Base-by-base conservation (phyloP, 1,140 invertebrate species). In the Asbolus verrucosus region DNA sequence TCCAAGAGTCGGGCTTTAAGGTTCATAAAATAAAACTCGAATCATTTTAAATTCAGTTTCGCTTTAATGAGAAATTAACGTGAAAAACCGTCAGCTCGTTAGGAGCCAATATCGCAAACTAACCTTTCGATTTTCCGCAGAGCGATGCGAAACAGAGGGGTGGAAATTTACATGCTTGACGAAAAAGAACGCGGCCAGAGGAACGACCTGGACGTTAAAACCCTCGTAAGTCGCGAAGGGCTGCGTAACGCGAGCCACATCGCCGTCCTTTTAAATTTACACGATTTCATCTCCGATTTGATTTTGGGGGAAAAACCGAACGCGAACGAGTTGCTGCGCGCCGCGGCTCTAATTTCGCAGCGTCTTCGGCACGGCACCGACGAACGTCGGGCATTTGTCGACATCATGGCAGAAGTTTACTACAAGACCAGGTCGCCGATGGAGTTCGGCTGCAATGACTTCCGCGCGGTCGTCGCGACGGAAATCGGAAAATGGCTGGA, bases 121-220 rank as follows among this genome's bases (percentile, higher is more conserved):
- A 27, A n/a, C n/a, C n/a, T n/a, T n/a, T n/a, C n/a, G n/a, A n/a
- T n/a, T 84, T 59, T 76, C n/a, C n/a, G n/a, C n/a, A 89, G 97
- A 78, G 97, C 98, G 0, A 99, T 99, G 97, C 88, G 97, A 68
- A 99, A 99, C 80, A 87, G 98, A 80, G 96, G 97, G 1, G 88
- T 99, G 0, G 98, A 99, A 85, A 92, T 99, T 72, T 96, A 86
- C 75, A 81, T 98, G 36, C 79, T 85, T 0, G 77, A 80, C 30
- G 70, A 75, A 2, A 76, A 83, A 6, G 78, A 81, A 46, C 79
- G 76, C n/a, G 11, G 70, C 15, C 68, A 81, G 14, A 38, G 43
- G 0, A 79, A 82, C 39, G 15, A 65, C 2, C 67, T 85, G 1
- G 90, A 91, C 77, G 73, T 86, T 61, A 81, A 83, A 39, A 85